Evolutionary conservation across 2,113 vertebrate species (phyloP).

Genomic region (Arenaria interpres): DNA sequence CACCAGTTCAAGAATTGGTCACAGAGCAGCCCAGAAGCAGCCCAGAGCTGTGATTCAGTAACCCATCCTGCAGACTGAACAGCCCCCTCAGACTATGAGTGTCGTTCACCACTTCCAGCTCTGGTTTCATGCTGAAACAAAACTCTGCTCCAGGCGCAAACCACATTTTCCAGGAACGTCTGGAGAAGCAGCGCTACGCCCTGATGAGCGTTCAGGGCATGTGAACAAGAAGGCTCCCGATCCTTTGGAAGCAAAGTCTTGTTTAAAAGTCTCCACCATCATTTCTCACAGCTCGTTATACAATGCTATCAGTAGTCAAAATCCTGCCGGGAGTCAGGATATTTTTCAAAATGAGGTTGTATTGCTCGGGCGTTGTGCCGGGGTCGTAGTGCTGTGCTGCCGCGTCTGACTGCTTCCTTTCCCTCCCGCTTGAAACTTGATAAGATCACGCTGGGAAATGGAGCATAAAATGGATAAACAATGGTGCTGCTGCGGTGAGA

Average conservation of each 20-base stretch:
- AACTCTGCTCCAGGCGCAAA: background rate
- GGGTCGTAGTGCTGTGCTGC: background rate
- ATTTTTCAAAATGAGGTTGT: background rate
- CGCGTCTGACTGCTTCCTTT: background rate
- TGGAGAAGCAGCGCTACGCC: fast-evolving
- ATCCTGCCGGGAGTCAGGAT: background rate
- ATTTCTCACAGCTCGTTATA: background rate
- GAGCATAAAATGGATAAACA: conserved; percentile 24
- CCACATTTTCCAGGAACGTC: background rate
- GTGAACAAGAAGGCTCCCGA: background rate
- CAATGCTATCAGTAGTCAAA: background rate
- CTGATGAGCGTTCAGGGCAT: background rate
- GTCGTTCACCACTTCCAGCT: background rate
- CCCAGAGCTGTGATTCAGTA: background rate
- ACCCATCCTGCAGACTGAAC: background rate
- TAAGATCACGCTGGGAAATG: conserved; percentile 41
- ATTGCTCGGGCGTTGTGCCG: background rate
- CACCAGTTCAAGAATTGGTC: background rate
- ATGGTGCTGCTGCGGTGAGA: background rate
- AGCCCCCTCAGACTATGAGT: background rate
- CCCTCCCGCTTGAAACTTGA: conserved; percentile 26
- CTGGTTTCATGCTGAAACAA: background rate
- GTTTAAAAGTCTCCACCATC: background rate
- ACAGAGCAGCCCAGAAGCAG: background rate
- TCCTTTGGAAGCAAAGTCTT: background rate